A percentile compares a stretch with the other conserved stretches of the same genome.
These are phyloP conservation scores for Yponomeuta sedellus DNA, from an alignment of 2,888 invertebrate genomes.

Conservation along the genomic window DNA sequence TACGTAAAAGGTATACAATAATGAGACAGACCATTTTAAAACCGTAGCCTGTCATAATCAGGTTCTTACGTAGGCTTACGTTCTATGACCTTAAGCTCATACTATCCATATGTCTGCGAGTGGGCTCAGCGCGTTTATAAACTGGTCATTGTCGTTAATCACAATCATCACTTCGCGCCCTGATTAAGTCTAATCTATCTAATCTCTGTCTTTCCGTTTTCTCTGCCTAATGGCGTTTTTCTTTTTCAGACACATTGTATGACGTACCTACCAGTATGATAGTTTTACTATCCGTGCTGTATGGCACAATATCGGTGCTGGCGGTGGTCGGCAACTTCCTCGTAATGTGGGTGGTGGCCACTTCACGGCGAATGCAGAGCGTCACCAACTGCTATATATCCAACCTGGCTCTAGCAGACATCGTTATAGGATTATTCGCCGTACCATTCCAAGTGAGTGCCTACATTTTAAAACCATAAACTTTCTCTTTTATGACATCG, in stretches of 20 bases:
- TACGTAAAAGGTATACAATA: too few relatives aligned
- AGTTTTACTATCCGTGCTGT: conserved; percentile 84
- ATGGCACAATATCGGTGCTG: conserved; percentile 87
- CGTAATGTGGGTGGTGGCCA: conserved; percentile 90
- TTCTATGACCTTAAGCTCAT: too few relatives aligned
- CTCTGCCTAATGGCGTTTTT: not conserved
- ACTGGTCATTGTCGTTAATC: too few relatives aligned
- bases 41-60: too few relatives aligned
- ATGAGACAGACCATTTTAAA: too few relatives aligned
- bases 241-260: conserved; percentile 77
- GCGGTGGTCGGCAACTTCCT: conserved; percentile 89
- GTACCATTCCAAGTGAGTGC: conserved; percentile 82
- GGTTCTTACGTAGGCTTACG: too few relatives aligned
- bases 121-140: too few relatives aligned
- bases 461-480: not conserved
- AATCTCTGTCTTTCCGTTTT: too few relatives aligned
- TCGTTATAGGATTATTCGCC: conserved; percentile 89
- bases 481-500: not conserved
- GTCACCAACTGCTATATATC: conserved; percentile 92
- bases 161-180: too few relatives aligned
- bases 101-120: too few relatives aligned
- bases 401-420: conserved; percentile 90
- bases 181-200: too few relatives aligned
- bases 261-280: conserved; percentile 85
- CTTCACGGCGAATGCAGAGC: conserved; percentile 86